A percentile compares a stretch with the other conserved stretches of the same genome.
Conservation (phyloP, 2,888 invertebrate genomes). For the Ptilodon capucinus region DNA sequence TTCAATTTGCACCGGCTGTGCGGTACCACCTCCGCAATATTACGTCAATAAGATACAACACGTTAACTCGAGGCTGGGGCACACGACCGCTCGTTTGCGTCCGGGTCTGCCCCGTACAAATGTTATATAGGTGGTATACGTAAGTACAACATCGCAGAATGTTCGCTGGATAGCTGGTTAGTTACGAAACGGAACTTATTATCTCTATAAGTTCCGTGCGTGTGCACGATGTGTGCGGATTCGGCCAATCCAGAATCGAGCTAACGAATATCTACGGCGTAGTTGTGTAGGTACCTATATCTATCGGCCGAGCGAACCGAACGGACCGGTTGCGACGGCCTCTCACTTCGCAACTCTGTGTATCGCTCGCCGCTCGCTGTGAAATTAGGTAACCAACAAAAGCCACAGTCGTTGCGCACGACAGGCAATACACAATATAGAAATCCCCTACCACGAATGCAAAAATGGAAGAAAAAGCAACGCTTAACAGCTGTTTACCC, state of each 20-base stretch:
- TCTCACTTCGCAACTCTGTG: conserved; percentile 80
- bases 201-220: conserved; percentile 37
- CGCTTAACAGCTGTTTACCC: conserved; percentile 43
- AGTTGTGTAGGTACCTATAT: conserved; percentile 59
- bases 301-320: conserved; percentile 70
- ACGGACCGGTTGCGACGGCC: conserved; percentile 78
- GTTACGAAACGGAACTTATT: conserved; percentile 52
- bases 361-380: conserved; percentile 71
- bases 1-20: conserved; percentile 56
- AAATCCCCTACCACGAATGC: conserved; percentile 52
- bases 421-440: conserved; percentile 60
- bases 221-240: conserved; percentile 22
- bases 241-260: conserved; percentile 36
- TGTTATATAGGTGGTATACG: conserved; percentile 40
- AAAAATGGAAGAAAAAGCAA: conserved; percentile 37
- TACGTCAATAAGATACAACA: conserved; percentile 80
- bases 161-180: conserved; percentile 39
- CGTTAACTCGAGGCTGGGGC: conserved; percentile 73
- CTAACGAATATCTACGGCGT: conserved; percentile 51
- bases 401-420: conserved; percentile 65
- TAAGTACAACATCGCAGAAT: conserved; percentile 27
- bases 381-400: conserved; percentile 81
- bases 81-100: conserved; percentile 69
- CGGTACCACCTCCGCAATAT: conserved; percentile 67
- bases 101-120: conserved; percentile 72